Evolutionary conservation across 2,113 vertebrate species (phyloP), one percentile per base, ranked within the genome.

Genomic region (Rhinolophus ferrumequinum): DNA sequence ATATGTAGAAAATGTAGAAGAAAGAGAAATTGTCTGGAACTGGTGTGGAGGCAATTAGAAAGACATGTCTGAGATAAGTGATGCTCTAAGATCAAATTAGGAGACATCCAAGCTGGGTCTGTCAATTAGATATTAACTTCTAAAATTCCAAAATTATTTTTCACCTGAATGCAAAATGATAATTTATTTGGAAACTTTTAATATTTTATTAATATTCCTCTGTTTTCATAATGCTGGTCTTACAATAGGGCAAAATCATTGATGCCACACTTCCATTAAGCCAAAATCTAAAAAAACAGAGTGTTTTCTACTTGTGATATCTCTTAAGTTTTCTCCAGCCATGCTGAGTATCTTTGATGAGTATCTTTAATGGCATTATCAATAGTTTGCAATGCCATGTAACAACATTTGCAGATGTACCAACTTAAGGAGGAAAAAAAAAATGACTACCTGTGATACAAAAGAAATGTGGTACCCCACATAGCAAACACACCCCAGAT

Each of bases 391-490:
- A 79, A 90, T 62, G 28, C 26, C 38, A 50, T 26, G 14, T 50
- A 69, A 79, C 47, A 77, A 76, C 8, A 14, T 95, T 94, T 87
- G 70, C 33, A 88, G 28, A 50, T 60, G 50, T 76, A 66, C 60
- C n/a, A 64, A 66, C 76, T 97, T 75, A 84, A 90, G 60, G 26
- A 93, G 64, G 60, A 28, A 75, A 80, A 92, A 75, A 75, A 60
- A 4, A 95, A 92, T 84, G 30, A 35, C 24, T 90, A 64, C 77
- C 18, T 62, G 1, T 38, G 56, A 90, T 87, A 30, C n/a, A 47
- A 69, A 94, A 50, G 11, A 82, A 76, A 66, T 28, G 60, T 70
- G 8, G 12, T 84, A 76, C 41, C 41, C 41, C 41, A 6, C 41
- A 50, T 66, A 93, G 33, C 33, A 54, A 88, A 90, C 72, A 95